These are phyloP conservation scores for Scaptomyza hsui DNA, from an alignment of 1,140 invertebrate species.

Conservation along the genomic window DNA sequence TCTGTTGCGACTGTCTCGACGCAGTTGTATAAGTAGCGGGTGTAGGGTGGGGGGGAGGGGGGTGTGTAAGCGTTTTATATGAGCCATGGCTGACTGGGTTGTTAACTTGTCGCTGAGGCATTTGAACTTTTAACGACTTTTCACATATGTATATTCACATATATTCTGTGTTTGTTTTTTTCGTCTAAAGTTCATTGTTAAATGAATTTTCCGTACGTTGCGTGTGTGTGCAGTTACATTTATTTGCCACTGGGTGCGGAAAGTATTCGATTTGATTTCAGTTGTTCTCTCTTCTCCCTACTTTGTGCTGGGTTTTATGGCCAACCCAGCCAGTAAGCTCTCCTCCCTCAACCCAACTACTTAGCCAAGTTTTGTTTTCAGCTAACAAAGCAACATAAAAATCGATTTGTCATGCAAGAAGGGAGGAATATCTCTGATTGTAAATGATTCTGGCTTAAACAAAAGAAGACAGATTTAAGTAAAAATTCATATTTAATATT, in stretches of 20 bases:
- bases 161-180: conserved; percentile 13
- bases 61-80: conserved; percentile 10
- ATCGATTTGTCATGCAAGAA: conserved; percentile 43
- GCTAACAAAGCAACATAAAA: conserved; percentile 55
- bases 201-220: conserved; percentile 43
- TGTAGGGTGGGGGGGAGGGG: no score
- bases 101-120: conserved; percentile 60
- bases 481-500: no score
- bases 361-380: conserved; percentile 7
- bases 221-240: conserved; percentile 12
- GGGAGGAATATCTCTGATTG: not conserved
- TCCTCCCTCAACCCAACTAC: not conserved
- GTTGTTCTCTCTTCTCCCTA: conserved; percentile 12
- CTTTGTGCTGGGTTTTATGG: conserved; percentile 33
- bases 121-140: conserved; percentile 71
- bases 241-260: conserved; percentile 21
- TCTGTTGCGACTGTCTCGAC: conserved; percentile 28
- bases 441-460: no score
- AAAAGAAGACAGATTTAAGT: no score
- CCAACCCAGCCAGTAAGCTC: no score
- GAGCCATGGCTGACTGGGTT: conserved; percentile 35
- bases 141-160: conserved; percentile 60
- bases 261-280: conserved; percentile 35
- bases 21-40: no score
- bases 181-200: conserved; percentile 61